Percentiles rank a stretch among this genome's conserved stretches.
phyloP scores from a whole-genome alignment of 2,888 invertebrate species.

The Drosophila kambysellisi region DNA sequence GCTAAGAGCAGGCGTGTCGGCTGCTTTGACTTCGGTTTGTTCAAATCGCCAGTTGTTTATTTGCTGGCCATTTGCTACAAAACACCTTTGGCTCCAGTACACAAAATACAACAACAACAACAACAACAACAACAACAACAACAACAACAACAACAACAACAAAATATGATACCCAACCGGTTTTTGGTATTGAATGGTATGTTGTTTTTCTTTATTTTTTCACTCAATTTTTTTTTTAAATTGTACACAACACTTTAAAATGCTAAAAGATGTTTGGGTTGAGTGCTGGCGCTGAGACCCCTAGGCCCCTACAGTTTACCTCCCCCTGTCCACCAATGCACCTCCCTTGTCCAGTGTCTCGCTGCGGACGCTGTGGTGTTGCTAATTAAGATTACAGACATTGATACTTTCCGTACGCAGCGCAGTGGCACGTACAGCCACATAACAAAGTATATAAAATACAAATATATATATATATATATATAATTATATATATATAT shows the following conservation, averaged over 20 bases:
- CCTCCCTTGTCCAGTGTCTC: conserved; percentile 3
- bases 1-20: conserved; percentile 62
- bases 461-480: not conserved
- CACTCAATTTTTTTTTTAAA: conserved; percentile 32
- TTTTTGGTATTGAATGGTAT: conserved; percentile 46
- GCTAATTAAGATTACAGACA: conserved; percentile 79
- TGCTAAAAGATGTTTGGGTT: conserved; percentile 74
- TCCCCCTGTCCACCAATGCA: conserved; percentile 12
- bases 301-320: conserved; percentile 1
- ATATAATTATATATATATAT: not conserved
- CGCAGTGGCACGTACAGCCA: conserved; percentile 68
- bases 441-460: conserved; percentile 31
- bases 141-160: not conserved
- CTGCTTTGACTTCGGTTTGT: conserved; percentile 53
- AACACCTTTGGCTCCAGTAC: conserved; percentile 65
- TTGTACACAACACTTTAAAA: conserved; percentile 70
- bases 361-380: conserved; percentile 63
- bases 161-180: conserved; percentile 64
- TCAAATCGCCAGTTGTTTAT: conserved; percentile 63
- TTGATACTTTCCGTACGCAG: conserved; percentile 71
- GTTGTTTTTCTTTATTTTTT: conserved; percentile 32
- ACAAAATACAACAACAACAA: conserved; percentile 1
- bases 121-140: conserved; percentile 17
- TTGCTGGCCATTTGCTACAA: conserved; percentile 73
- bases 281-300: conserved; percentile 54